Evolutionary conservation across 64 coral and sea anemone species (phyloP).

Genomic region (Montipora efflorescens): DNA sequence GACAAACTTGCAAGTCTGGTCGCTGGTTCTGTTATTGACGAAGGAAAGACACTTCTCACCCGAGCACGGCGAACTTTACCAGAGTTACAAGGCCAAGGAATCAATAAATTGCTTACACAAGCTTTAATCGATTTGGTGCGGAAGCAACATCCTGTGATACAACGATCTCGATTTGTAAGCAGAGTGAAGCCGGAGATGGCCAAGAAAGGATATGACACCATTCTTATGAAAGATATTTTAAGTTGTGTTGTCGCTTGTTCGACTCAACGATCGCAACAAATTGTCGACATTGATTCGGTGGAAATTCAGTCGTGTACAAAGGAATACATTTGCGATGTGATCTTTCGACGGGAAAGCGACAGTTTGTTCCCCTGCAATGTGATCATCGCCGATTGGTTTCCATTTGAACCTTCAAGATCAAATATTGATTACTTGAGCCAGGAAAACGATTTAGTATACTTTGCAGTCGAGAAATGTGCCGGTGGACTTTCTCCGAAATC

Average conservation of each 20-base stretch:
- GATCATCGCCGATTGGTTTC: background rate
- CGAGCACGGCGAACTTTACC: conserved; percentile 15
- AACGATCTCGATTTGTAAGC: background rate
- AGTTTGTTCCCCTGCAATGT: background rate
- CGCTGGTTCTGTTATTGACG: conserved; percentile 24
- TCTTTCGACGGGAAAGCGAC: background rate
- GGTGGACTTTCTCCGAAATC: conserved; percentile 10
- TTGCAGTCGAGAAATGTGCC: conserved; percentile 17
- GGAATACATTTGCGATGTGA: background rate
- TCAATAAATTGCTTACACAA: background rate
- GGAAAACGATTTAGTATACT: conserved; percentile 17
- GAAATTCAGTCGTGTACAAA: background rate
- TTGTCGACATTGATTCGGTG: background rate
- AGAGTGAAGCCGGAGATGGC: too few relatives aligned
- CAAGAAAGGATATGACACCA: background rate
- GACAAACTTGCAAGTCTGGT: conserved; percentile 22
- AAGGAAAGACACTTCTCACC: background rate
- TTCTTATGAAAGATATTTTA: background rate
- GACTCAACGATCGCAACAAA: too few relatives aligned
- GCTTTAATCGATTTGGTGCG: background rate
- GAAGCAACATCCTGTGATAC: background rate
- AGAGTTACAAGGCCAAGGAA: conserved; percentile 1
- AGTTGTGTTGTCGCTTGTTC: background rate
- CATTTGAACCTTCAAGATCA: background rate
- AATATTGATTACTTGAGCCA: conserved; percentile 47